Percentiles rank a stretch among this genome's conserved stretches.
phyloP scores from a whole-genome alignment of 2,888 invertebrate species.

The Desoria tigrina region DNA sequence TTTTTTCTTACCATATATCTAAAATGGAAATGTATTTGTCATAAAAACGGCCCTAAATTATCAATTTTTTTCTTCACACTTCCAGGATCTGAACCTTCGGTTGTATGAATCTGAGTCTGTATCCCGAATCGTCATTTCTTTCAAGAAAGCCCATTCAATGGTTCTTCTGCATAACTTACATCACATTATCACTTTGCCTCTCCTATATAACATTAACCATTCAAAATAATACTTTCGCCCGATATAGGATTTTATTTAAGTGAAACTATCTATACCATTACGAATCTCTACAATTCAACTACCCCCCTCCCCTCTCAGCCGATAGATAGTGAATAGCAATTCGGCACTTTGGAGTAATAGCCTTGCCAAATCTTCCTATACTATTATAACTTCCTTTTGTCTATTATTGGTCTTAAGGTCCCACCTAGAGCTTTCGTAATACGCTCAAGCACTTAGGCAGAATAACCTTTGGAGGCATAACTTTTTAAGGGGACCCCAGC shows the following conservation, averaged over 20 bases:
- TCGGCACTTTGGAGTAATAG: no score
- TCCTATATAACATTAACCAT: neutral
- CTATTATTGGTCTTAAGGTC: no score
- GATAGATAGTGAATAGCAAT: no score
- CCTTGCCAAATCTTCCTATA: no score
- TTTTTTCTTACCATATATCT: no score
- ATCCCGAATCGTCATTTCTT: conserved; percentile 18
- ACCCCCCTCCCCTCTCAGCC: no score
- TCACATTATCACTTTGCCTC: neutral
- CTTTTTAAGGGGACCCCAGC: no score
- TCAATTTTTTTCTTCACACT: conserved; percentile 24
- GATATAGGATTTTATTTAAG: conserved; percentile 6
- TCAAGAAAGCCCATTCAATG: conserved; percentile 14
- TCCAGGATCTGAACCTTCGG: neutral
- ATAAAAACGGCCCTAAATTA: conserved; percentile 33
- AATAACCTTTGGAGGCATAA: no score
- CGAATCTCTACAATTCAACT: neutral
- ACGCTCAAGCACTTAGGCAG: no score
- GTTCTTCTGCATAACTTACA: conserved; percentile 5
- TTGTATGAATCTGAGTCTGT: conserved; percentile 17
- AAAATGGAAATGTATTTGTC: conserved; percentile 31
- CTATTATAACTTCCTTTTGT: no score
- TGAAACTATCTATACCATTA: conserved; percentile 10
- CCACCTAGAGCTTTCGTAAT: no score
- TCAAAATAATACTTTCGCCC: neutral